Percentiles rank a stretch among this genome's conserved stretches.
Evolutionary conservation across 2,888 invertebrate species (phyloP).

Genomic region (Germaria angustata): DNA sequence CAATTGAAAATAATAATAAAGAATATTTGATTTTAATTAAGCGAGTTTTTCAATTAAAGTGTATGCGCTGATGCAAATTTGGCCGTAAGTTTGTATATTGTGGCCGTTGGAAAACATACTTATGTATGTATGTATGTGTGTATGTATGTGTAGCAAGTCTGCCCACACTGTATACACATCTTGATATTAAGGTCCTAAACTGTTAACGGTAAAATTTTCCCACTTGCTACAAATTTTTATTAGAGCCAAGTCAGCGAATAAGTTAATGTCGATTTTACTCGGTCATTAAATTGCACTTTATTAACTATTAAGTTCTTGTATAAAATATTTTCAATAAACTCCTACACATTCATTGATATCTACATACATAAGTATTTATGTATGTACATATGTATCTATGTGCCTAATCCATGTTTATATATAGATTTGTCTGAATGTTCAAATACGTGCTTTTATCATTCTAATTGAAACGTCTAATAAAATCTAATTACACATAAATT

Average conservation of each 20-base stretch:
- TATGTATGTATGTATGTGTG: too few species aligned
- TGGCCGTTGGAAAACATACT: too few species aligned
- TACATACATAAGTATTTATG: neutral
- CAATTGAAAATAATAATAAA: too few species aligned
- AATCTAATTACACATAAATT: conserved; percentile 65
- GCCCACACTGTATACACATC: too few species aligned
- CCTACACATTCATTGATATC: neutral
- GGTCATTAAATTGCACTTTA: conserved; percentile 39
- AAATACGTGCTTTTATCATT: conserved; percentile 47
- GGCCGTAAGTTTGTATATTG: too few species aligned
- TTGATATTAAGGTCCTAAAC: too few species aligned
- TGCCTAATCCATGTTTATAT: too few species aligned
- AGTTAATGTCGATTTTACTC: neutral
- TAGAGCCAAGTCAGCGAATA: conserved; percentile 10
- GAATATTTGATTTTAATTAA: too few species aligned
- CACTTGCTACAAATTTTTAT: conserved; percentile 8
- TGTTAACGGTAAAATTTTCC: neutral
- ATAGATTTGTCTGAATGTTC: too few species aligned
- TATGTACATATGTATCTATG: neutral
- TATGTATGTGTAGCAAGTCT: too few species aligned
- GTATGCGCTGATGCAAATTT: too few species aligned
- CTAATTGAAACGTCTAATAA: conserved; percentile 60
- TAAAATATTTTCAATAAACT: neutral
- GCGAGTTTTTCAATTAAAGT: too few species aligned
- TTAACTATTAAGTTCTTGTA: conserved; percentile 13